phyloP scores from a whole-genome alignment of 2,113 vertebrate species.

The Xyrauchen texanus region DNA sequence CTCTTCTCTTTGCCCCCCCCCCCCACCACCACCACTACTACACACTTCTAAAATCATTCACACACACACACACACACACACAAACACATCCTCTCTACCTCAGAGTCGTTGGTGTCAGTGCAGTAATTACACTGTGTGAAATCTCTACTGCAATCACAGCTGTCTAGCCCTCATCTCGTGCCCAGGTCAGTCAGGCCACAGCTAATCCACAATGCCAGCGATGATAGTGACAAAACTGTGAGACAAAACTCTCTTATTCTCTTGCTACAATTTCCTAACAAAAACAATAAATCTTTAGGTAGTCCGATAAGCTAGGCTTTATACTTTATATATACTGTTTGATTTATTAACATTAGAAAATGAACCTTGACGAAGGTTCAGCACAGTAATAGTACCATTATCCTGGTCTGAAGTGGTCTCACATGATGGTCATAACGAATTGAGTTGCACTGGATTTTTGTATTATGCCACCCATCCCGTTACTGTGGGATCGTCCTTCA shows the following conservation, averaged over 20 bases:
- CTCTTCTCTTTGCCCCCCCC: slow-evolving; percentile 80
- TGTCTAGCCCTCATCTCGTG: slow-evolving; percentile 70
- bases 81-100: slow-evolving; percentile 59
- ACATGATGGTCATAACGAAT: no score
- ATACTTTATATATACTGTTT: not conserved
- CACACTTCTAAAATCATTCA: not conserved
- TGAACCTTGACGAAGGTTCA: no score
- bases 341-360: no score
- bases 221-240: slow-evolving; percentile 6
- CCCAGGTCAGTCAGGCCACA: slow-evolving; percentile 76
- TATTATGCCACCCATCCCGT: no score
- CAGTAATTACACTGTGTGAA: slow-evolving; percentile 95
- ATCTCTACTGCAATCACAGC: slow-evolving; percentile 93
- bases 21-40: slow-evolving; percentile 41
- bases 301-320: not conserved
- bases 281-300: not conserved
- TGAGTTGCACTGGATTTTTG: no score
- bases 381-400: no score
- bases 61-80: not conserved
- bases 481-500: no score
- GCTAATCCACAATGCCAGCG: slow-evolving; percentile 62
- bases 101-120: slow-evolving; percentile 90
- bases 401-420: no score
- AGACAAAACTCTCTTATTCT: not conserved
- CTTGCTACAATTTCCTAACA: not conserved